A percentile compares a stretch with the other conserved stretches of the same genome.
phyloP scores from a whole-genome alignment of 2,797 vertebrate genomes.

The Rhyacichthys aspro region DNA sequence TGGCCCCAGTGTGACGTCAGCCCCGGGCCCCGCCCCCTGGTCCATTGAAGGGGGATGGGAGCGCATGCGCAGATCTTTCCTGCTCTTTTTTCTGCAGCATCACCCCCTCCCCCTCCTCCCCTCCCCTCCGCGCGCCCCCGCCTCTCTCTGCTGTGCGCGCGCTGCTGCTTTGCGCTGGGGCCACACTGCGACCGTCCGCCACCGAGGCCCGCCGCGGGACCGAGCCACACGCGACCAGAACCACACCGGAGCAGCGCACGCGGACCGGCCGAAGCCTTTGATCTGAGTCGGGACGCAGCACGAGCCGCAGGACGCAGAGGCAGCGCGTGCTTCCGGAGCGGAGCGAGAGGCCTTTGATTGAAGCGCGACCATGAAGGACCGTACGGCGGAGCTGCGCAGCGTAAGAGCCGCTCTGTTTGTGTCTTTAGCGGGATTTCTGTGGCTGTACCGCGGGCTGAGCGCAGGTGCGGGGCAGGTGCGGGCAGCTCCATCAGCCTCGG shows the following conservation, averaged over 20 bases:
- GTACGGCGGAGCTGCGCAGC: slow-evolving; percentile 92
- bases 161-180: slow-evolving; percentile 77
- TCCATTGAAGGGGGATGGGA: slow-evolving; percentile 12
- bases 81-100: slow-evolving; percentile 76
- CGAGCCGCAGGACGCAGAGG: slow-evolving; percentile 12
- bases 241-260: slow-evolving; percentile 43
- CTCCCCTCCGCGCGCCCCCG: not conserved
- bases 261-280: slow-evolving; percentile 19
- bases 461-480: not conserved
- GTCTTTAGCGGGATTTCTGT: slow-evolving; percentile 1
- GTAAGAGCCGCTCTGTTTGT: slow-evolving; percentile 74
- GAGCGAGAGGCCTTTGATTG: slow-evolving; percentile 55
- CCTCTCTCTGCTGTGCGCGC: slow-evolving; percentile 57
- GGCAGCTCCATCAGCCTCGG: not conserved
- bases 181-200: slow-evolving; percentile 76
- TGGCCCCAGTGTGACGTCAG: slow-evolving; percentile 7
- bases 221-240: slow-evolving; percentile 46
- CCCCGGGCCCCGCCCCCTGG: not conserved
- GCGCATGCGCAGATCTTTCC: not conserved
- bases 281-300: slow-evolving; percentile 1
- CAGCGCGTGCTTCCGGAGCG: slow-evolving; percentile 42
- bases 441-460: not conserved
- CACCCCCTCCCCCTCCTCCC: slow-evolving; percentile 66
- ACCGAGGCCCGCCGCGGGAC: slow-evolving; percentile 74
- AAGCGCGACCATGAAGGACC: slow-evolving; percentile 89